These are phyloP conservation scores for Chaetura pelagica DNA, from an alignment of 2,113 vertebrate species.

Conservation along the genomic window DNA sequence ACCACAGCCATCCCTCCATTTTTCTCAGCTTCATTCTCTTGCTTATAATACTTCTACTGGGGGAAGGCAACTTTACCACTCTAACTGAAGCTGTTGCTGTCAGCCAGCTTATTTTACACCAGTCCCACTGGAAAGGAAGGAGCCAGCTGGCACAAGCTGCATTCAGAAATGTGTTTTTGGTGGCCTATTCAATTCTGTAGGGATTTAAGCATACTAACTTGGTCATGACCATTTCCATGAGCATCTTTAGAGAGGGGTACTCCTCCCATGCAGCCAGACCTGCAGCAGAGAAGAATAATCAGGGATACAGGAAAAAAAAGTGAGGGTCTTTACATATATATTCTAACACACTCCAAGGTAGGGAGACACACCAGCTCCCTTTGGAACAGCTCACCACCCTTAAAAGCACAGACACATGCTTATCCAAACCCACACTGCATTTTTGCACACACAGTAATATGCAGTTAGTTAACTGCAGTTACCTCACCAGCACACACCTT, in stretches of 20 bases:
- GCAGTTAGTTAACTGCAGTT: not conserved
- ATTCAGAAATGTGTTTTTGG: not conserved
- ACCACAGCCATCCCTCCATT: not conserved
- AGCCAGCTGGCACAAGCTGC: not conserved
- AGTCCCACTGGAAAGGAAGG: not conserved
- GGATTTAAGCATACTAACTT: constrained; percentile 80
- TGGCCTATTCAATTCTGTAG: not conserved
- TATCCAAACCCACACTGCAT: not conserved
- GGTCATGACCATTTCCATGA: constrained; percentile 99
- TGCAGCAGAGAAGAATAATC: constrained; percentile 40
- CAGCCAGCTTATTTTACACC: constrained; percentile 1
- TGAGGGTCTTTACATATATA: not conserved
- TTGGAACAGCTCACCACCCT: not conserved
- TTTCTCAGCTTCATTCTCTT: not conserved
- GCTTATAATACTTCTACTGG: not conserved
- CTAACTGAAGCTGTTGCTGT: not conserved
- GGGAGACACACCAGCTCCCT: not conserved
- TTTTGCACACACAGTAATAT: not conserved
- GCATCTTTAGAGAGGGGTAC: constrained; percentile 97
- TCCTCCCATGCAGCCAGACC: constrained; percentile 96
- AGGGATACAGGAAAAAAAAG: not conserved
- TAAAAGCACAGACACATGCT: not conserved
- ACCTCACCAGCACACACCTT: not conserved
- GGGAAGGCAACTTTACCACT: not conserved
- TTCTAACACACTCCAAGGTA: not conserved